Evolutionary conservation across 2,113 vertebrate genomes (phyloP).

Genomic region (Sialia sialis): DNA sequence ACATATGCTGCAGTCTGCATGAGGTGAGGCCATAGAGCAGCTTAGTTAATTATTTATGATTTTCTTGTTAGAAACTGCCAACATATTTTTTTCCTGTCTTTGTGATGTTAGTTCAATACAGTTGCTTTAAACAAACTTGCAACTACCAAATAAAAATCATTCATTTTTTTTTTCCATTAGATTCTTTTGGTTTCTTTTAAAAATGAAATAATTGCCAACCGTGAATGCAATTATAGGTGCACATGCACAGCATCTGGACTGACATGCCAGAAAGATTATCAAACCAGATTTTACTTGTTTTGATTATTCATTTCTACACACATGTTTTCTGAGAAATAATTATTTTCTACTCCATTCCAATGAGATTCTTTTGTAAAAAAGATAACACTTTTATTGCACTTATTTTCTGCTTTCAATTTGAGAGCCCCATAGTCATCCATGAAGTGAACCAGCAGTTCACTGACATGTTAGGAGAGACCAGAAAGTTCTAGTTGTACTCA

Average conservation of each 20-base stretch:
- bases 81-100: not conserved
- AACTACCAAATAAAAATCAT: not conserved
- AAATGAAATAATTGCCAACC: not conserved
- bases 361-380: not conserved
- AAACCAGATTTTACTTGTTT: not conserved
- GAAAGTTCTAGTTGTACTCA: not conserved
- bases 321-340: not conserved
- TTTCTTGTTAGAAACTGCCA: not conserved
- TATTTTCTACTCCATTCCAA: not conserved
- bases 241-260: not conserved
- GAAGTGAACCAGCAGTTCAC: not conserved
- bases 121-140: not conserved
- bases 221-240: not conserved
- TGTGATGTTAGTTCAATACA: not conserved
- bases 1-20: not conserved
- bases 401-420: not conserved
- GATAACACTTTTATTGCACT: not conserved
- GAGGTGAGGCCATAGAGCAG: not conserved
- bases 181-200: not conserved
- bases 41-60: slow-evolving; percentile 16
- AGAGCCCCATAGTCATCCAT: not conserved
- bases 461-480: not conserved
- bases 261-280: not conserved
- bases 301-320: not conserved
- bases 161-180: not conserved